These are phyloP conservation scores for Hydrolagus affinis DNA, from an alignment of 2,113 vertebrate species.

Conservation along the genomic window DNA sequence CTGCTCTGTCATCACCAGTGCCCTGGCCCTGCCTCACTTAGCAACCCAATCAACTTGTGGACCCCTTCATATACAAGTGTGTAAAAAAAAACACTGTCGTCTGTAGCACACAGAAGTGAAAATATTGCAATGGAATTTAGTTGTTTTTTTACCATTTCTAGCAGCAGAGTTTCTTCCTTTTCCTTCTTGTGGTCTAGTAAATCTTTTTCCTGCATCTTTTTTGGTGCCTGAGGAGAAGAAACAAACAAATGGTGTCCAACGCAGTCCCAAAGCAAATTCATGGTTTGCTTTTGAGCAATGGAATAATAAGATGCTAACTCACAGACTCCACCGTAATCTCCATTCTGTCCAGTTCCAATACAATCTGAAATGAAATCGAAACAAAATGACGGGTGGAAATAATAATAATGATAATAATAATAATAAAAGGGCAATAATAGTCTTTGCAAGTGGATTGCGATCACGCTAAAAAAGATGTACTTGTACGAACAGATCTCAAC, in stretches of 20 bases:
- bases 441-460: not conserved
- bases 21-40: too few relatives aligned
- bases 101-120: not conserved
- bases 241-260: slow-evolving; percentile 31
- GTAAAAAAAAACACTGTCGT: too few relatives aligned
- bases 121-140: not conserved
- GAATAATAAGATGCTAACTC: slow-evolving; percentile 44
- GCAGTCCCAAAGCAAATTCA: not conserved
- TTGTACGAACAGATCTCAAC: too few relatives aligned
- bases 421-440: not conserved
- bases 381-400: slow-evolving; percentile 23
- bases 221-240: slow-evolving; percentile 61
- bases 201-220: slow-evolving; percentile 72
- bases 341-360: slow-evolving; percentile 87
- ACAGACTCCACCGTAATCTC: slow-evolving; percentile 72
- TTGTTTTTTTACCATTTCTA: slow-evolving; percentile 82
- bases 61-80: too few relatives aligned
- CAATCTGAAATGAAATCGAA: slow-evolving; percentile 56
- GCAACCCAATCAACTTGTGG: too few relatives aligned
- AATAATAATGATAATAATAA: not conserved
- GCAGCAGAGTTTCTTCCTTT: slow-evolving; percentile 76
- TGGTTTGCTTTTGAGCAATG: not conserved
- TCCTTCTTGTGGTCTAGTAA: slow-evolving; percentile 85
- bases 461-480: not conserved
- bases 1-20: too few relatives aligned